Evolutionary conservation across 35 echinoderm and acorn worm species (phyloP), one percentile per base, ranked within the genome.

Genomic region (Lytechinus variegatus): DNA sequence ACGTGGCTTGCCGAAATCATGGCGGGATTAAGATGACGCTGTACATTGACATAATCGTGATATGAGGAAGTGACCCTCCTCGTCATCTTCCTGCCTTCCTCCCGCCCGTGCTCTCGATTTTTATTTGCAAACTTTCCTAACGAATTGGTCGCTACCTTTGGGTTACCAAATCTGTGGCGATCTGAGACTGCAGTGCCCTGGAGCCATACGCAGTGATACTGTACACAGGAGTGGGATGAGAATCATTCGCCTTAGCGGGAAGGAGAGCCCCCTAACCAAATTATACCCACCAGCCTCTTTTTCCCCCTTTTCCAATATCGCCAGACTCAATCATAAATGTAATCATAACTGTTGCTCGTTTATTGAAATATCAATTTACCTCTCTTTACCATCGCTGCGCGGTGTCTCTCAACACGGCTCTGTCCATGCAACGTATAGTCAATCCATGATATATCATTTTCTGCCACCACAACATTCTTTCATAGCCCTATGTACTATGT

Each of bases 311-410:
- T 90, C 88, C 88, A 90, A 90, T 90, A 90, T 90, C 88, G 88
- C 88, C 88, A 54, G 88, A 90, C 88, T 90, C 88, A 90, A 90
- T 90, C 88, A 90, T 90, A 44, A 90, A 54, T 90, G 88, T 90
- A 90, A 90, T 90, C 88, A 90, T 90, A 90, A 90, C 88, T 90
- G 88, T 90, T 90, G 88, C 88, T 90, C 88, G 88, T 90, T 90
- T 90, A 90, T 90, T 90, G 88, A 90, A 90, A 90, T 90, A 90
- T 90, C 88, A 90, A 90, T 90, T 90, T 90, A 90, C 88, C 52
- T 54, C 88, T 54, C 33, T 58, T 54, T 54, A 54, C 88, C 88
- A 52, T 21, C 28, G 52, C n/a, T 33, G 16, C 52, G 28, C 2
- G 6, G 10, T 24, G 66, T n/a, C 66, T 79, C 66, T 79, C 14